Conservation (phyloP, 2,888 invertebrate species). For the Villa cingulata region DNA sequence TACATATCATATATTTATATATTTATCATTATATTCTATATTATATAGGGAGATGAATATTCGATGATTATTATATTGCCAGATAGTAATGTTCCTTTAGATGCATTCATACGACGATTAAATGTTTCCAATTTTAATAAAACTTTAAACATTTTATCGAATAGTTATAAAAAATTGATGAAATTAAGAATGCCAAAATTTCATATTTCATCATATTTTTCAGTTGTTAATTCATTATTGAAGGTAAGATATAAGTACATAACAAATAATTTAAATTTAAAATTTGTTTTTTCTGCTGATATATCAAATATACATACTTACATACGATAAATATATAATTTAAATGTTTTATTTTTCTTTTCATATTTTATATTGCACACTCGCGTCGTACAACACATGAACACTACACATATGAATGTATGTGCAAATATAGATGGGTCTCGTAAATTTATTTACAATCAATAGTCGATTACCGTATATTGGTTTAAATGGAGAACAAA, state of each 20-base stretch:
- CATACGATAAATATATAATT: too few species aligned
- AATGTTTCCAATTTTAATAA: constrained; percentile 25
- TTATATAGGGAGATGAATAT: constrained; percentile 36
- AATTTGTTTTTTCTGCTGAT: neutral
- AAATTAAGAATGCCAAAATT: constrained; percentile 19
- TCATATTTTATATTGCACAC: constrained; percentile 16
- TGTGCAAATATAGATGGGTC: constrained; percentile 41
- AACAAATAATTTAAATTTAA: too few species aligned
- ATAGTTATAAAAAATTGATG: constrained; percentile 2
- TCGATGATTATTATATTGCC: constrained; percentile 40
- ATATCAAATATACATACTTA: too few species aligned
- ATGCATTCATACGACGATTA: constrained; percentile 26
- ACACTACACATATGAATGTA: too few species aligned
- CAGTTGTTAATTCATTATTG: constrained; percentile 14
- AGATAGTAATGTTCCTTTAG: constrained; percentile 24
- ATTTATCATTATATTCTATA: neutral
- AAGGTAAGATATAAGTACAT: constrained; percentile 12
- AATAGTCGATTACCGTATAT: constrained; percentile 32
- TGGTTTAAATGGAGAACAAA: constrained; percentile 14
- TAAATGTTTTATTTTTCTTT: neutral
- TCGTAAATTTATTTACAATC: constrained; percentile 35
- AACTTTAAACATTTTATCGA: constrained; percentile 13
- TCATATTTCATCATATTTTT: constrained; percentile 12
- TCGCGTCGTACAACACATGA: too few species aligned
- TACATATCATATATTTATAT: too few species aligned